Evolutionary conservation across 2,113 vertebrate species (phyloP).

Genomic region (Syrrhaptes paradoxus): DNA sequence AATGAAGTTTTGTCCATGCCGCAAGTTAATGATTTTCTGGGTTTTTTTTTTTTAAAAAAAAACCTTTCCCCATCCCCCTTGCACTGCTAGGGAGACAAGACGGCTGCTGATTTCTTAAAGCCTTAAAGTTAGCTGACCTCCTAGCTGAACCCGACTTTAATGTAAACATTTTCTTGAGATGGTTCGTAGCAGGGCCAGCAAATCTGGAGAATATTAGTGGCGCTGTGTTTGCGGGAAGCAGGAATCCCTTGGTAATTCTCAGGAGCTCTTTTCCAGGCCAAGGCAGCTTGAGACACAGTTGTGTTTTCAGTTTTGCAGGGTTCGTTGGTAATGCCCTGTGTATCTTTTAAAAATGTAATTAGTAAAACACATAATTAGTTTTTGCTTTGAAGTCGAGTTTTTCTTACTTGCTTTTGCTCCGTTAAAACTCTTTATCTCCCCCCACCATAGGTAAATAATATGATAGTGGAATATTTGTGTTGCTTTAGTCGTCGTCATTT

Average conservation of each 20-base stretch:
- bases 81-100: constrained; percentile 53
- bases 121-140: constrained; percentile 78
- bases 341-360: constrained; percentile 86
- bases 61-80: constrained; percentile 36
- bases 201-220: constrained; percentile 82
- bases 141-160: constrained; percentile 78
- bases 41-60: neutral
- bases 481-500: neutral
- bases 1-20: constrained; percentile 68
- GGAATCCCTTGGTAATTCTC: constrained; percentile 78
- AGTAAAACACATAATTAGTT: constrained; percentile 84
- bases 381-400: constrained; percentile 80
- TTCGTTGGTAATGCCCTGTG: constrained; percentile 82
- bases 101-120: constrained; percentile 65
- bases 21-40: constrained; percentile 79
- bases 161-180: constrained; percentile 82
- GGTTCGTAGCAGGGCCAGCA: constrained; percentile 72
- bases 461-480: neutral
- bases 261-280: constrained; percentile 72
- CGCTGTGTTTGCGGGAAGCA: constrained; percentile 73
- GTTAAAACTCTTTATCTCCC: neutral
- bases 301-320: constrained; percentile 80
- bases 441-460: constrained; percentile 15
- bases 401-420: constrained; percentile 3
- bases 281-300: constrained; percentile 66